Evolutionary conservation across 92 coral and sea anemone species (phyloP), one percentile per base, ranked within the genome.

Genomic region (Porites rus): DNA sequence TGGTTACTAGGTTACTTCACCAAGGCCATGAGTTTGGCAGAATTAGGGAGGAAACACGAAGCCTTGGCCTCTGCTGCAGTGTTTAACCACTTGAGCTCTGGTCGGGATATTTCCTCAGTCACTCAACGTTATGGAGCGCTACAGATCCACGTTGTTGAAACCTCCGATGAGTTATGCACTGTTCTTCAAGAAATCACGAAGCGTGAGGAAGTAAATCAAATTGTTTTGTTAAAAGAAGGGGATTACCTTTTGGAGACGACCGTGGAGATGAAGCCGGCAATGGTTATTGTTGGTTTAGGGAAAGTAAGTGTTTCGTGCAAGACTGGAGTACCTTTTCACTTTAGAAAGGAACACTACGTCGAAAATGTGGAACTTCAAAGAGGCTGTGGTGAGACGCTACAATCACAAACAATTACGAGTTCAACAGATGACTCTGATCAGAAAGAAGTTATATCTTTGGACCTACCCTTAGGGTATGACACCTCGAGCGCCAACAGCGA

Each of bases 1-100:
- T 74, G 78, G 65, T 12, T 74, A 4, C 78, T 74, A 10, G 78
- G 78, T 0, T 74, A 74, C 78, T 6, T 3, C 63, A 7, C 10
- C 18, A 74, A 74, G 63, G 61, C 78, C 20, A 10, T 10, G 24
- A 53, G 20, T 61, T 22, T 74, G 20, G 78, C 50, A 8, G 65
- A 53, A 17, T 63, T 74, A 6, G 78, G 16, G 10, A 74, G 64
- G 22, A 74, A 74, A 13, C 17, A 21, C 6, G 31, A 53, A 74
- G 64, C 78, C 11, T n/a, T 74, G 1, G 78, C 61, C 24, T n/a
- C 78, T 10, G 78, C 78, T n/a, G 78, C 78, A 53, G 65, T 74
- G 64, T 74, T 74, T 53, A 74, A 74, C 22, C 78, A 74, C 78
- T 19, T 74, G 65, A 74, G 78, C n/a, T 54, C 10, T 5, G 78